Percentiles rank a stretch among this genome's conserved stretches.
phyloP scores from a whole-genome alignment of 2,888 invertebrate genomes.

The Agrilus mali region DNA sequence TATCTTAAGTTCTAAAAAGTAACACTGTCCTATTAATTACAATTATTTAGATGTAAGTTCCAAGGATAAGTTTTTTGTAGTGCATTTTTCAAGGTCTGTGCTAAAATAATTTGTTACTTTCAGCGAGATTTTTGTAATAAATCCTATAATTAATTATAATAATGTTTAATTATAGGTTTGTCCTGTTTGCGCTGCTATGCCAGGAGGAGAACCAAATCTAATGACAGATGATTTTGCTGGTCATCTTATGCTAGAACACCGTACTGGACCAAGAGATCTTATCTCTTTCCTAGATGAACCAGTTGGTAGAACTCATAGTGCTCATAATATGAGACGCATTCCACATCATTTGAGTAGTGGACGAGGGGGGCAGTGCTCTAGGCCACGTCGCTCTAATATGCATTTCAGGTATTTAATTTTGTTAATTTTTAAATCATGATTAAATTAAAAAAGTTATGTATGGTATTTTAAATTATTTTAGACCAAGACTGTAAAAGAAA shows the following conservation, averaged over 20 bases:
- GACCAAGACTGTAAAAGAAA: slow-evolving; percentile 1
- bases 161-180: slow-evolving; percentile 59
- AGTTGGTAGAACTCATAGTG: slow-evolving; percentile 43
- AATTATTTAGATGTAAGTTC: no score
- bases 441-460: neutral
- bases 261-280: slow-evolving; percentile 66
- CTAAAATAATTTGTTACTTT: no score
- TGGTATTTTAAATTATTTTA: neutral
- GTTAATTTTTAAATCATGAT: neutral
- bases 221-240: slow-evolving; percentile 97
- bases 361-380: slow-evolving; percentile 28
- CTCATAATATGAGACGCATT: slow-evolving; percentile 34
- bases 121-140: no score
- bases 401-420: slow-evolving; percentile 60
- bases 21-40: no score
- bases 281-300: slow-evolving; percentile 91
- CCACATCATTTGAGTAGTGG: slow-evolving; percentile 34
- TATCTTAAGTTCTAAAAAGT: no score
- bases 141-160: no score
- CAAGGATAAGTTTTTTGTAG: no score
- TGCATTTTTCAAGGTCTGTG: no score
- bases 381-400: slow-evolving; percentile 85
- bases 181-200: slow-evolving; percentile 92
- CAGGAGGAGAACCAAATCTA: slow-evolving; percentile 94
- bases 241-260: slow-evolving; percentile 90